Base-by-base conservation (phyloP, 2,797 vertebrate species). In the Acrossocheilus fasciatus region DNA sequence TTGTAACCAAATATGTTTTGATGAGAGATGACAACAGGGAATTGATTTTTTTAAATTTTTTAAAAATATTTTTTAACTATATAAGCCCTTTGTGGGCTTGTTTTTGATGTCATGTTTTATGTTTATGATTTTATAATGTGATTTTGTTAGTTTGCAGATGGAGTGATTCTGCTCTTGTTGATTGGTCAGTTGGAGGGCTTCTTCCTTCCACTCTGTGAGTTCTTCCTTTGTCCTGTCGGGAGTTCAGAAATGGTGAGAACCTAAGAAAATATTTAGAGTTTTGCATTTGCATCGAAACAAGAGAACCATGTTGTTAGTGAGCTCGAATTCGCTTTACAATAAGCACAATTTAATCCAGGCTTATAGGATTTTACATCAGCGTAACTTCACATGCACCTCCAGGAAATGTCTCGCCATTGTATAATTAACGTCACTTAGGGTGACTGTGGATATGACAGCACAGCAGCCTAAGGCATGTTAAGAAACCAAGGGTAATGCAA, bases 121-220 rank as follows among this genome's bases (percentile, higher is more conserved):
- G 57, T 36, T 23, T 74, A 8, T 85, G 18, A 4, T 64, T 66
- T 26, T n/a, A 70, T 41, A 62, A 62, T 30, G n/a, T 88, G 34
- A 82, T 64, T 72, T 89, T 54, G 82, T 87, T 87, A 99, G 98
- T 97, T 99, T 95, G 94, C 97, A 93, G 98, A 99, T 41, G 98
- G 98, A 0, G 98, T 99, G 88, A 96, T 98, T 89, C 91, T 99
- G 45, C 95, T 99, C 47, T 91, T 99, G 92, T 92, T 99, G 90
- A 97, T 97, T 9, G 98, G 98, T 90, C 97, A 99, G 87, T 92
- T 99, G 77, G 96, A 97, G 73, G 97, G 96, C 23, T 99, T 96
- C 93, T 99, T 98, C 90, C 88, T 99, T 90, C 96, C 98, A 11
- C 92, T 99, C 18, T 93, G 89, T 82, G 92, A 96, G 45, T 99